These are phyloP conservation scores for human DNA, from an alignment of 2,113 vertebrate genomes.

Conservation along the genomic window DNA sequence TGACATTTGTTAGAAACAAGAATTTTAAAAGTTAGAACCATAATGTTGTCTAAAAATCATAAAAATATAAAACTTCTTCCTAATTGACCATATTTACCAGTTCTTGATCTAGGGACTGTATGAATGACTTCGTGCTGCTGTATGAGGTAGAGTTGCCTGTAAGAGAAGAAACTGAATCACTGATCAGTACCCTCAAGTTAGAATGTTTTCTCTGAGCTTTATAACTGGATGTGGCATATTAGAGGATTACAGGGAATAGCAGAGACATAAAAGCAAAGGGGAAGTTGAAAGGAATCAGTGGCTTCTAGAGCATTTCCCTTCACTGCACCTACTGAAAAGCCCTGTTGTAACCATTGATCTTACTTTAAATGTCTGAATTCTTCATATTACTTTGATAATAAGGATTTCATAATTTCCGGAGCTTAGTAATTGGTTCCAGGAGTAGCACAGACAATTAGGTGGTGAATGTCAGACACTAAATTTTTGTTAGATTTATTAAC, in stretches of 20 bases:
- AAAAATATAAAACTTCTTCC: background rate
- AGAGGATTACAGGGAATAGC: background rate
- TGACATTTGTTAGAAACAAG: slow-evolving; percentile 32
- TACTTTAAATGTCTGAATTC: slow-evolving; percentile 41
- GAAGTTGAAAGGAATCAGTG: background rate
- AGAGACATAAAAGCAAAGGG: background rate
- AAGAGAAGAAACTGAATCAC: background rate
- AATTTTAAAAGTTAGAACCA: background rate
- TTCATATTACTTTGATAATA: slow-evolving; percentile 33
- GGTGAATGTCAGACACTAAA: background rate
- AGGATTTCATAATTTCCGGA: slow-evolving; percentile 31
- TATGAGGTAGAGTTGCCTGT: background rate
- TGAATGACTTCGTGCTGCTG: background rate
- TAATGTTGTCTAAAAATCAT: background rate
- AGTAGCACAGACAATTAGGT: background rate
- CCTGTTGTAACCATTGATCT: background rate
- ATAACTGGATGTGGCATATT: background rate
- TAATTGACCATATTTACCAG: background rate
- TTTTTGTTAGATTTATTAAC: slow-evolving; percentile 31
- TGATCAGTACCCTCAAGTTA: background rate
- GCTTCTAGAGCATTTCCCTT: background rate
- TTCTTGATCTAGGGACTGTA: background rate
- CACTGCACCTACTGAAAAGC: background rate
- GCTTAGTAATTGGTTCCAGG: slow-evolving; percentile 20
- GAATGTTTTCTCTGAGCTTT: slow-evolving; percentile 9